Evolutionary conservation across 2,113 vertebrate genomes (phyloP), one percentile per base, ranked within the genome.

Genomic region (Oncorhynchus gorbuscha): DNA sequence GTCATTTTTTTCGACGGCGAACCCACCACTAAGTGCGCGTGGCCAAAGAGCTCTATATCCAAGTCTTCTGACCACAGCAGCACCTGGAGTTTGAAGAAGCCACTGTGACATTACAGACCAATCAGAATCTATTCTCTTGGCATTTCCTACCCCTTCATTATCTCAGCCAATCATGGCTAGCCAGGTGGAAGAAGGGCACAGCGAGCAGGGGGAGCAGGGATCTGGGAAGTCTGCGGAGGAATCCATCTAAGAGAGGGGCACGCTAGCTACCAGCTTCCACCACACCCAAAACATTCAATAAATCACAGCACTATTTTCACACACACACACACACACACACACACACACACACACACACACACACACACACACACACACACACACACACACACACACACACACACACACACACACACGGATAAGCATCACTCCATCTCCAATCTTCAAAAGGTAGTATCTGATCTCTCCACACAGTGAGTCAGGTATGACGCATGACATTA

Each of bases 221-320:
- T 24, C 24, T 12, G 55, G n/a, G 71, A n/a, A 70, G 72, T 67
- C 78, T 65, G 55, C 48, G 49, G 24, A 71, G 28, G 73, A 59
- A 82, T 76, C 73, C 72, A 64, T 82, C 28, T 12, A 51, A 79
- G 61, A n/a, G 28, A 51, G 51, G 35, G 0, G 16, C 30, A 70
- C 74, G 45, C 69, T 49, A 77, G 83, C 76, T 35, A 35, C 5
- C 32, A 24, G 32, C 32, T 35, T 35, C 49, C 51, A 65, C 24
- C 45, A 69, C 69, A 24, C 67, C 61, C 68, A 61, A 74, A 78
- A 81, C 76, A 64, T 78, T 89, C 55, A 86, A 82, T 89, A 84
- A 85, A 80, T 87, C 71, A 86, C 62, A 58, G 18, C 5, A 45
- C 72, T 24, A 71, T 75, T 71, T 83, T 55, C 79, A 11, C 79